Conservation (phyloP, 2,888 invertebrate genomes). For the Parnassius glacialis region DNA sequence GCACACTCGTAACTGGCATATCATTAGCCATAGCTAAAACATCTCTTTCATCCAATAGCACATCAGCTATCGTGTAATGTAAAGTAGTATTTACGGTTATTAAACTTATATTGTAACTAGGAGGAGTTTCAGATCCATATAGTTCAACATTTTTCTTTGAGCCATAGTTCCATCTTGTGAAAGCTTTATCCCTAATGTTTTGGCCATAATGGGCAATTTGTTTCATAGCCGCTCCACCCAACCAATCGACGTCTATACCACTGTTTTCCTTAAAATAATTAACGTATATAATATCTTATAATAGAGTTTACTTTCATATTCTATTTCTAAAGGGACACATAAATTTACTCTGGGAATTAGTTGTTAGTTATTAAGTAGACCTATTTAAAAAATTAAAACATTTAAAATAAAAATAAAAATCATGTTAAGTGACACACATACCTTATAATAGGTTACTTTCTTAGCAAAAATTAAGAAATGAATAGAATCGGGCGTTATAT, state of each 20-base stretch:
- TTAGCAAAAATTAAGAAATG: no score
- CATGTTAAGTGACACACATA: no score
- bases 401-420: no score
- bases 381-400: no score
- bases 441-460: no score
- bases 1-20: slow-evolving; percentile 48
- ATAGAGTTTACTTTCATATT: no score
- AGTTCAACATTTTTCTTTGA: slow-evolving; percentile 37
- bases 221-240: slow-evolving; percentile 52
- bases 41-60: slow-evolving; percentile 51
- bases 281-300: no score
- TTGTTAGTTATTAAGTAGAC: no score
- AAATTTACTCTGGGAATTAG: no score
- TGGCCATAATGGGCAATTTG: slow-evolving; percentile 65
- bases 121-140: slow-evolving; percentile 49
- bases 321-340: no score
- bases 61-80: slow-evolving; percentile 56
- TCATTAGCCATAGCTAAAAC: slow-evolving; percentile 52
- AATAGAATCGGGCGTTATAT: no score
- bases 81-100: slow-evolving; percentile 50
- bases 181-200: slow-evolving; percentile 52
- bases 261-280: slow-evolving; percentile 13
- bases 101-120: slow-evolving; percentile 47
- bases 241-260: slow-evolving; percentile 19
- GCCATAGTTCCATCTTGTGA: slow-evolving; percentile 55